phyloP scores from a whole-genome alignment of 2,113 vertebrate genomes.

The Lepus timidus region DNA sequence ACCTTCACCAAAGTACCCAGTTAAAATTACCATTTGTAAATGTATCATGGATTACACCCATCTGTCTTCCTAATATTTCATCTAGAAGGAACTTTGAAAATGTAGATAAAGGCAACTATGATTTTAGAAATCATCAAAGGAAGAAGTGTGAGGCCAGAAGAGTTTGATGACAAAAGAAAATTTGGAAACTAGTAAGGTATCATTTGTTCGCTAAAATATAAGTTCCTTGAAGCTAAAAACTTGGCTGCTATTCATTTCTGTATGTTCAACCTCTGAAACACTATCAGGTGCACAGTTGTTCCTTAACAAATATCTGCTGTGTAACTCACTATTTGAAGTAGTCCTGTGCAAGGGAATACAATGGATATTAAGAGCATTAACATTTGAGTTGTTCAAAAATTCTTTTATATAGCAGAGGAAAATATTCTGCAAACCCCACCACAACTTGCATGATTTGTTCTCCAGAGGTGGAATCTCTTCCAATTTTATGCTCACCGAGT shows the following conservation, averaged over 20 bases:
- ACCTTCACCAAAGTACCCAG: neutral
- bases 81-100: neutral
- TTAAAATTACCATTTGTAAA: neutral
- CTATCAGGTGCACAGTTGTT: too few species aligned
- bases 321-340: neutral
- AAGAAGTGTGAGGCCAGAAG: neutral
- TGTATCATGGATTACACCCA: neutral
- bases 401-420: neutral
- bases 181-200: neutral
- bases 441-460: neutral
- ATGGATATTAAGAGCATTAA: neutral
- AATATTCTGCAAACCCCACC: neutral
- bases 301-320: neutral
- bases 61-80: neutral
- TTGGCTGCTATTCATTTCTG: neutral
- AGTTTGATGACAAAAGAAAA: neutral
- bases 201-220: neutral
- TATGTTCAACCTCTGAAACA: neutral
- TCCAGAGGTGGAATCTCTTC: neutral
- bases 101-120: neutral
- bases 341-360: neutral
- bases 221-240: neutral
- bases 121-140: neutral
- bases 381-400: neutral
- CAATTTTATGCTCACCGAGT: neutral